Base-by-base conservation (phyloP, 2,888 invertebrate genomes). In the Baccha elongata region DNA sequence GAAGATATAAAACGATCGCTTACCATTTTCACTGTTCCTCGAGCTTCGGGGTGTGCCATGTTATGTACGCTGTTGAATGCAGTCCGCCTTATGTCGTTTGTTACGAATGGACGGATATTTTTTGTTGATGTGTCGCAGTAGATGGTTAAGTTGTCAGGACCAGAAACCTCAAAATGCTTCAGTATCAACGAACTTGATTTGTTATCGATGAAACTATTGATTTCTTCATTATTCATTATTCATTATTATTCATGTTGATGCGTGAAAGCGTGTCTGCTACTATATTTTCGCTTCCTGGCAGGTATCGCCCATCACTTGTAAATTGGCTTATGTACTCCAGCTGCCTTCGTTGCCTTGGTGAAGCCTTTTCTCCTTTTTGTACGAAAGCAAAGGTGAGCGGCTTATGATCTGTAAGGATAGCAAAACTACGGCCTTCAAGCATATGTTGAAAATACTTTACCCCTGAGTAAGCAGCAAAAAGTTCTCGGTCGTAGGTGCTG, bases 401-500 rank as follows among this genome's bases (percentile, higher is more conserved):
- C 50, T 88, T 89, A 72, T 88, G 90, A 84, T 89, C 89, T 1
- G 89, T 89, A 48, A 75, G 87, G 0, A 89, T 87, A 3, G 71
- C 85, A 32, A 88, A 87, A 53, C 86, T 32, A 35, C 87, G 80
- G 0, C 87, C 89, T 86, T 91, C 91, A 0, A 91, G 42, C 86
- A 89, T 86, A 26, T 88, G 86, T 8, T 87, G 83, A 75, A 91
- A 91, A 67, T 89, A 83, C 50, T 87, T 87, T 1, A 90, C 85
- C 0, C 88, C 87, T 29, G 85, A 76, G 46, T 89, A 91, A 0
- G 89, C 88, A 0, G 88, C 89, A 1, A 90, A 83, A 0, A 91
- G 86, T 81, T 90, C 81, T 90, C 89, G 5, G 67, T 91, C 90
- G 75, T 90, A 90, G 26, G 87, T 87, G 13, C 88, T 87, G 50